A percentile compares a stretch with the other conserved stretches of the same genome.
These are phyloP conservation scores for Amblyornis subalaris DNA, from an alignment of 2,113 vertebrate species.

Conservation along the genomic window DNA sequence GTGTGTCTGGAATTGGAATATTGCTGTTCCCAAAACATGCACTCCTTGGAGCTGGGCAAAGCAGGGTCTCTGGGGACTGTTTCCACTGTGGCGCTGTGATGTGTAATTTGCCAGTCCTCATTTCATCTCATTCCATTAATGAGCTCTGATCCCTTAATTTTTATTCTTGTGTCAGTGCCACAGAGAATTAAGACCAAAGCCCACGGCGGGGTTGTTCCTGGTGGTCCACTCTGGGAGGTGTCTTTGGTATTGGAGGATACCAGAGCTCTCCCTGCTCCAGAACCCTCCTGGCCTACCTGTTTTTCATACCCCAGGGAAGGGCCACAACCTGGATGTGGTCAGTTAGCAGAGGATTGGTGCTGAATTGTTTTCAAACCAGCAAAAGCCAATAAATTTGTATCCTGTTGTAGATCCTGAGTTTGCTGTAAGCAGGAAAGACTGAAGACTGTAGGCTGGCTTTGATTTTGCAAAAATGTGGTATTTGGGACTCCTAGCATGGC, in stretches of 20 bases:
- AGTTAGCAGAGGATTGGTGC: not conserved
- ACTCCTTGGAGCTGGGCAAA: not conserved
- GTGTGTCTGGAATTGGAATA: not conserved
- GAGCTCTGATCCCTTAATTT: not conserved
- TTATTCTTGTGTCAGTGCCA: not conserved
- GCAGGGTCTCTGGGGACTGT: not conserved
- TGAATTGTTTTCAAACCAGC: not conserved
- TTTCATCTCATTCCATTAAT: not conserved
- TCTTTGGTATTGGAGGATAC: not conserved
- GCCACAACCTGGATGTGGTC: not conserved
- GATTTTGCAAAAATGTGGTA: not conserved
- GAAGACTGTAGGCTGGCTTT: not conserved
- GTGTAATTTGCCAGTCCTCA: not conserved
- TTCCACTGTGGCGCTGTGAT: not conserved
- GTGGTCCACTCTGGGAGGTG: not conserved
- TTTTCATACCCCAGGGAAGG: not conserved
- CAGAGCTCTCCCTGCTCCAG: not conserved
- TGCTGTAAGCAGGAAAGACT: not conserved
- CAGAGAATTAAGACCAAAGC: not conserved
- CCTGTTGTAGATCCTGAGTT: not conserved
- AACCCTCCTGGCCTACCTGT: not conserved
- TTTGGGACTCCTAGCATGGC: not conserved
- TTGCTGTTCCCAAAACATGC: not conserved
- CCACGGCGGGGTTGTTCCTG: fast-evolving
- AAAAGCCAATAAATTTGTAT: not conserved